Base-by-base conservation (phyloP, 53 echinoderm and acorn worm genomes). In the Mesocentrotus franciscanus region DNA sequence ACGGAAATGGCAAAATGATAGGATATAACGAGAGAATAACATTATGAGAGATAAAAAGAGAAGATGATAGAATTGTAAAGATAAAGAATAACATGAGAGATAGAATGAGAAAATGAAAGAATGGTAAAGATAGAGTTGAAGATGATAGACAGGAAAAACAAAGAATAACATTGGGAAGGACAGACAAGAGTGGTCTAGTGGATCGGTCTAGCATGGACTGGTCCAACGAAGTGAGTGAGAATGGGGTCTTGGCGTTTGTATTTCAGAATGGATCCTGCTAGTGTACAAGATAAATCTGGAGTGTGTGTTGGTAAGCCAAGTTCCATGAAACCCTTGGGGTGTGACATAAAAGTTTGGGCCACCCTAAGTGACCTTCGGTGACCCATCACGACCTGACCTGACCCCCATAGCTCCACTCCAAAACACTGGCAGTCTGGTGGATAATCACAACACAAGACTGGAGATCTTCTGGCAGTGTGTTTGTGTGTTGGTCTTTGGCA, bases 321-420 rank as follows among this genome's bases (percentile, higher is more conserved):
- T 91, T 66, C 92, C 71, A 70, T 92, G 92, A 92, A 92, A 74
- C 92, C 92, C 92, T 92, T 16, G 0, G 92, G 92, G 76, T 71
- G 71, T 92, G 92, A 74, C n/a, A 64, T 12, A 75, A 74, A 92
- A 72, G 71, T 72, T 56, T 72, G 92, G 92, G 92, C 92, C 92
- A 74, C 92, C 72, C 92, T 74, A 64, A 56, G 78, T 81, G 93
- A 93, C 93, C 93, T 81, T 78, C 56, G 8, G 81, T 81, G 93
- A 93, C 93, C 93, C 81, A 61, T 93, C 60, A 33, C 66, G 93
- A 93, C 93, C 93, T 34, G 93, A 93, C 81, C 93, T 93, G 93
- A 93, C 93, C 93, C 81, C 83, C 60, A 36, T 55, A 66, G 93
- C 93, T 81, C 61, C 58, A 60, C 79, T 78, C 79, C 93, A 93